A percentile compares a stretch with the other conserved stretches of the same genome.
Evolutionary conservation across 2,797 vertebrate genomes (phyloP).

Genomic region (Cryptoblepharus egeriae): DNA sequence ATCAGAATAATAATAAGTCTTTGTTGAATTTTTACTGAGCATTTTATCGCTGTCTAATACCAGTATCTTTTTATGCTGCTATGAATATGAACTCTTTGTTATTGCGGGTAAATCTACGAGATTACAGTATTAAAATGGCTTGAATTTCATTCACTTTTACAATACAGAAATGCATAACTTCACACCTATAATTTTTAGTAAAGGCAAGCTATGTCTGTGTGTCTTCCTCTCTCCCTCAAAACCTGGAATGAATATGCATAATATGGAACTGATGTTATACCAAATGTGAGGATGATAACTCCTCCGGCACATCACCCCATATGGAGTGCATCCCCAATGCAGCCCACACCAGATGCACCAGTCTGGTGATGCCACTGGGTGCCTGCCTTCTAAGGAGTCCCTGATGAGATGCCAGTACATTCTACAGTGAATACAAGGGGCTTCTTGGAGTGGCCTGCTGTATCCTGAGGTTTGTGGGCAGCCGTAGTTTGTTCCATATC

Average conservation of each 20-base stretch:
- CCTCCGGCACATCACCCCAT: no score
- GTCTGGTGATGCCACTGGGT: no score
- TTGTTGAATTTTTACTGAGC: background rate
- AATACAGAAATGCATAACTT: background rate
- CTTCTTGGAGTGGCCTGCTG: no score
- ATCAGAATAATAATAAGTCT: constrained; percentile 15
- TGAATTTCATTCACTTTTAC: constrained; percentile 5
- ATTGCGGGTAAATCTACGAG: constrained; percentile 5
- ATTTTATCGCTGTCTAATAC: background rate
- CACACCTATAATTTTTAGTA: background rate
- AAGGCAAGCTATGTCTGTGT: background rate
- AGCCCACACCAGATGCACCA: no score
- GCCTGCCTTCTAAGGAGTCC: no score
- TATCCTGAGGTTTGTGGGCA: no score
- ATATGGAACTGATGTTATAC: background rate
- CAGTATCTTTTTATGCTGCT: constrained; percentile 1
- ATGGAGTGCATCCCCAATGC: no score
- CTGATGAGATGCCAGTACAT: no score
- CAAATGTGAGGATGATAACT: background rate
- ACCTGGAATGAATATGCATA: background rate
- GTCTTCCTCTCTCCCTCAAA: background rate
- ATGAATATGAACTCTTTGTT: constrained; percentile 15
- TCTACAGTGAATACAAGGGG: no score
- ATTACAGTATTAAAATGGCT: constrained; percentile 26
- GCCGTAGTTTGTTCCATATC: no score